Evolutionary conservation across 2,888 invertebrate genomes (phyloP).

Genomic region (Aromia moschata): DNA sequence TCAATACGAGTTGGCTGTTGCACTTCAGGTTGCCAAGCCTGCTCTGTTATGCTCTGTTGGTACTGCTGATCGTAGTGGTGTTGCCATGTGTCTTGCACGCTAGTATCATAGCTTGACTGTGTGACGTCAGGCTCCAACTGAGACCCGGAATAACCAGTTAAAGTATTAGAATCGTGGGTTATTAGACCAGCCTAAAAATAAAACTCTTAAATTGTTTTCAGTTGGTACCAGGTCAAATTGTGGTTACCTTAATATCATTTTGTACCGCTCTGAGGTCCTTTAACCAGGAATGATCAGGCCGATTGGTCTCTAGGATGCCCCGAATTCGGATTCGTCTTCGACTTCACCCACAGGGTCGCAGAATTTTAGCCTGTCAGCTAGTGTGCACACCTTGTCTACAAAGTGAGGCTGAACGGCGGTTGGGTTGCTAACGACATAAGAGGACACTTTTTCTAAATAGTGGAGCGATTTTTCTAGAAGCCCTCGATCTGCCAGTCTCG

Average conservation of each 20-base stretch:
- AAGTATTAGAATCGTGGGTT: constrained; percentile 45
- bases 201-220: too few relatives aligned
- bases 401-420: constrained; percentile 65
- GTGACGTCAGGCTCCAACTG: constrained; percentile 33
- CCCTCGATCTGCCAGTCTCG: constrained; percentile 81
- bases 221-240: too few relatives aligned
- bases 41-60: constrained; percentile 45
- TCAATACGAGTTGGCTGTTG: constrained; percentile 37
- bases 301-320: constrained; percentile 50
- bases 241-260: constrained; percentile 61
- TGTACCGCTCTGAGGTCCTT: constrained; percentile 64
- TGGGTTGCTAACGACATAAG: constrained; percentile 71
- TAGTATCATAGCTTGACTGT: constrained; percentile 35
- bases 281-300: constrained; percentile 70
- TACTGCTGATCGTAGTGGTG: constrained; percentile 50
- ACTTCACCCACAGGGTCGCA: constrained; percentile 58
- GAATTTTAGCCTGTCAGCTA: constrained; percentile 61
- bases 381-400: constrained; percentile 65
- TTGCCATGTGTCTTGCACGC: constrained; percentile 44
- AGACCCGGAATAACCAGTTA: constrained; percentile 11
- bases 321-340: constrained; percentile 56
- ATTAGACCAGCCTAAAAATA: constrained; percentile 57
- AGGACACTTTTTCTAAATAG: constrained; percentile 84
- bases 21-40: constrained; percentile 50
- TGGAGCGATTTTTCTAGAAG: constrained; percentile 81